Base-by-base conservation (phyloP, 2,797 vertebrate species). In the Australoheros facetus region DNA sequence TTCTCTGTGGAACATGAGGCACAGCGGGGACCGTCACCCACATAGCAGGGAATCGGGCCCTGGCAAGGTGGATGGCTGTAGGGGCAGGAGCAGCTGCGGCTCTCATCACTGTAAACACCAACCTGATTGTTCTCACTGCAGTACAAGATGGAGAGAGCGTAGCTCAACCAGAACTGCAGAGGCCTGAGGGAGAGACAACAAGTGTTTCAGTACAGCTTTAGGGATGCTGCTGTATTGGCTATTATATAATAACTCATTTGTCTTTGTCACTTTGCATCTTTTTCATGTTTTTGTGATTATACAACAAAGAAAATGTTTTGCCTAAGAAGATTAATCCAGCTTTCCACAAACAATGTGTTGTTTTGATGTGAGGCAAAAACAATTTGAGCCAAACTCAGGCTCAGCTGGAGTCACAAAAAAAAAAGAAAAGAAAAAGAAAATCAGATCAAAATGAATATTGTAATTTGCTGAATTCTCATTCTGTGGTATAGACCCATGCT, bases 61-160 rank as follows among this genome's bases (percentile, higher is more conserved):
- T 98, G 95, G 91, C 98, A 99, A 0, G 94, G 92, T 5, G 96
- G 95, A 71, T 96, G 96, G 83, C 93, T 96, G 0, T 96, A 97
- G 3, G 96, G 97, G 55, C 98, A 99, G 2, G 96, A 96, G 87
- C 98, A 99, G 2, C 96, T 96, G 79, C 94, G 96, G 1, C 96
- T 97, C 89, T 96, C 96, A 28, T 98, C 97, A 0, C 96, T 96
- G 78, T 98, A 99, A 81, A 97, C 96, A 0, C 98, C 98, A 17
- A 97, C 93, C 19, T 97, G 97, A 77, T 97, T 96, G 16, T 97
- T 97, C 88, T 99, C 97, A 0, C 96, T 97, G 96, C 98, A 99
- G 95, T 99, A 99, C 30, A 99, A 92, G 42, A 97, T 94, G 7
- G 98, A 98, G 85, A 98, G 96, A 84, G 96, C 94, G 75, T 95